These are phyloP conservation scores for Euura lappo DNA, from an alignment of 1,140 invertebrate species.

Conservation along the genomic window DNA sequence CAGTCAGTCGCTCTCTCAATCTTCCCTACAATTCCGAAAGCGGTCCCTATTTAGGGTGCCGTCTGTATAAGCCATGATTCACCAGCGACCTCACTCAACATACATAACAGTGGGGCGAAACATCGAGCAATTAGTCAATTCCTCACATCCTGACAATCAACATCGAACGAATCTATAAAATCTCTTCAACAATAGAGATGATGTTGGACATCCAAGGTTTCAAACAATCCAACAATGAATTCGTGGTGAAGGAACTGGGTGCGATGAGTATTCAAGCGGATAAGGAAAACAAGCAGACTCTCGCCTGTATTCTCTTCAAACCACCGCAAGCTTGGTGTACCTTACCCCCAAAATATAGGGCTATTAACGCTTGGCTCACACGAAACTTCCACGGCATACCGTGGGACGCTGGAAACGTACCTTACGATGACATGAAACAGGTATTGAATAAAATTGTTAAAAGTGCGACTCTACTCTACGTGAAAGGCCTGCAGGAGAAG, in stretches of 20 bases:
- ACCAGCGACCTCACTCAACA: too few species aligned
- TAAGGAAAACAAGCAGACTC: conserved; percentile 5
- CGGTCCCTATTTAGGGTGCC: too few species aligned
- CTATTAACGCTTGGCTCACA: conserved; percentile 21
- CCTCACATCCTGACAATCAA: conserved; percentile 35
- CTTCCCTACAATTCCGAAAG: too few species aligned
- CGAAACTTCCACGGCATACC: conserved; percentile 24
- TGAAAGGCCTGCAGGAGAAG: conserved; percentile 27
- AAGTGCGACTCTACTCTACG: conserved; percentile 22
- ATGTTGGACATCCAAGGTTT: conserved; percentile 30
- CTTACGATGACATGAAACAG: conserved; percentile 14
- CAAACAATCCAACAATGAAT: conserved; percentile 13
- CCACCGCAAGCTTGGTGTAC: conserved; percentile 20
- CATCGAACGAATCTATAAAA: conserved; percentile 22
- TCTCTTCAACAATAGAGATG: conserved; percentile 18
- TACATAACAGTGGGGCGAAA: conserved; percentile 13
- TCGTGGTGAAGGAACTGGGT: conserved; percentile 23
- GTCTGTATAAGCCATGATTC: too few species aligned
- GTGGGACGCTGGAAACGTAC: conserved; percentile 16
- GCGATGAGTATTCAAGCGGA: conserved; percentile 13
- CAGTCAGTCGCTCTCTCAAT: too few species aligned
- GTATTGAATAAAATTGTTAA: conserved; percentile 9
- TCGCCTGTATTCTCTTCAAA: conserved; percentile 16
- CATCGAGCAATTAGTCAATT: conserved; percentile 36
- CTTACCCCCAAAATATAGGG: conserved; percentile 24